Base-by-base conservation (phyloP, 2,888 invertebrate species). In the Drosophila anceps region DNA sequence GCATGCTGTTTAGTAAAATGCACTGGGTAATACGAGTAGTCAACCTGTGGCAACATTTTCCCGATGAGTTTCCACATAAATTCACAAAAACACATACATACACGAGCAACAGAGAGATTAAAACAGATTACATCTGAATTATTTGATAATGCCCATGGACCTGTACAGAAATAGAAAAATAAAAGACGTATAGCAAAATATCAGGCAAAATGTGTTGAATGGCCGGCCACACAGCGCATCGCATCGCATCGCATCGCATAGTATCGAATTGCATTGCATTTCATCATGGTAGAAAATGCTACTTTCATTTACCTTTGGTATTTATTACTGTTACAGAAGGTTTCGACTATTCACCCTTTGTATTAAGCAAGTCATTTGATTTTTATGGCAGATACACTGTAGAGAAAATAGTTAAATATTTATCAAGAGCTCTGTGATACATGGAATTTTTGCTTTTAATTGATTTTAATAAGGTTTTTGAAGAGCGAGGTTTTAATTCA, bases 101-200 rank as follows among this genome's bases (percentile, higher is more conserved):
- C 39, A 29, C n/a, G 41, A 53, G 58, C 41, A 50, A 35, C 39
- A 24, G 46, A 27, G 69, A 70, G 88, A 76, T 86, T 86, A 88
- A 90, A 90, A 67, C 59, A 69, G 86, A 85, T 86, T 86, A 86
- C 86, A 77, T 66, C 65, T 79, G 88, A 88, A 90, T 86, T 90
- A 86, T 90, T 88, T 90, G 86, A 90, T 86, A 88, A 88, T 85
- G 68, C 68, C 64, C 54, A 41, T 46, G 37, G n/a, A 65, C 44
- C 39, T 39, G 46, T 9, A 43, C 10, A 48, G 27, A 48, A 37
- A 59, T 31, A 44, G 13, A 20, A 9, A 27, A 57, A 46, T 37
- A 41, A 31, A 33, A 64, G 4, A 20, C 27, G 10, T 9, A 24
- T 39, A 13, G 20, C 33, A 27, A 29, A 53, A 35, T 31, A 15